Evolutionary conservation across 1,140 invertebrate genomes (phyloP).

Genomic region (Philotrypesis tridentata): DNA sequence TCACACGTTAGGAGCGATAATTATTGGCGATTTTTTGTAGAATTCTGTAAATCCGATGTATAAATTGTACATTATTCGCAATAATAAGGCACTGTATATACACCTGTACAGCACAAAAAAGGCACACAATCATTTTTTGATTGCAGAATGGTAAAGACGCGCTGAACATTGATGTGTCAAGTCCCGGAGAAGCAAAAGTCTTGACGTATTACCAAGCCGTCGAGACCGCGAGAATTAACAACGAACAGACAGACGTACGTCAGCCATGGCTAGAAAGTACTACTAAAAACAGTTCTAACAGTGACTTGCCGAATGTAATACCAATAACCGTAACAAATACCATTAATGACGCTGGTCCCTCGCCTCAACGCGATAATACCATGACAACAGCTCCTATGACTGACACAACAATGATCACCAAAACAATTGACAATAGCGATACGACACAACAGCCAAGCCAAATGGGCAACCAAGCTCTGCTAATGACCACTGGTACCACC

Average conservation of each 20-base stretch:
- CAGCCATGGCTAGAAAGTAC: slow-evolving; percentile 60
- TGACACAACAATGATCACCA: slow-evolving; percentile 2
- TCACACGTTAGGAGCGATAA: too few relatives aligned
- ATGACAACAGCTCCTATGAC: background rate
- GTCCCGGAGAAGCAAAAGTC: slow-evolving; percentile 66
- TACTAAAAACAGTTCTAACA: slow-evolving; percentile 61
- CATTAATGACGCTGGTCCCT: slow-evolving; percentile 11
- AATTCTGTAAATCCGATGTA: background rate
- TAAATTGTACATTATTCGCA: slow-evolving; percentile 3
- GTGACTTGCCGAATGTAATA: slow-evolving; percentile 51
- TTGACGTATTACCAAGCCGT: slow-evolving; percentile 69
- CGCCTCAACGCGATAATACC: background rate
- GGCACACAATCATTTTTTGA: slow-evolving; percentile 64
- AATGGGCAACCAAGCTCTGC: background rate
- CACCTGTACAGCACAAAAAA: slow-evolving; percentile 67
- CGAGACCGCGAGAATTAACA: slow-evolving; percentile 67
- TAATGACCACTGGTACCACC: background rate
- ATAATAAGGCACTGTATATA: slow-evolving; percentile 51
- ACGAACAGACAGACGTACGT: slow-evolving; percentile 63
- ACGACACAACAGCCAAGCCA: slow-evolving; percentile 10
- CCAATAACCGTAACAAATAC: slow-evolving; percentile 30
- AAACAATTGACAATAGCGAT: background rate
- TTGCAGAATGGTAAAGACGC: slow-evolving; percentile 64
- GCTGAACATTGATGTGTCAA: slow-evolving; percentile 63
- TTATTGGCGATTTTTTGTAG: too few relatives aligned